Evolutionary conservation across 2,888 invertebrate genomes (phyloP), one percentile per base, ranked within the genome.

Genomic region (Diaprepes abbreviatus): DNA sequence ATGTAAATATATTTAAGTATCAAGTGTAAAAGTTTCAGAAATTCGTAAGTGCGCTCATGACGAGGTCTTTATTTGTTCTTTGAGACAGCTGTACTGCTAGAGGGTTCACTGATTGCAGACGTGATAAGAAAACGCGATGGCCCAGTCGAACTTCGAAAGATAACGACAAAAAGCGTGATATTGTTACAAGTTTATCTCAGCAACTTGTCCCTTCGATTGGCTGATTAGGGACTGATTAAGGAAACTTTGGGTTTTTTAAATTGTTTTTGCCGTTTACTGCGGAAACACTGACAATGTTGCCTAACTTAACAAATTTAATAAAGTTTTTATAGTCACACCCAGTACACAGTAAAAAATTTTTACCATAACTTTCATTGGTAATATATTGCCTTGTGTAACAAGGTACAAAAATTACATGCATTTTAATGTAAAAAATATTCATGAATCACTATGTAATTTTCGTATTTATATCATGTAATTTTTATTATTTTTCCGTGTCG

Each of bases 61-160:
- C 35, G 50, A 57, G 48, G 31, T 50, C 38, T 68, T 62, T 65
- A 63, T 68, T 63, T 63, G 62, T 63, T 68, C 58, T 57, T 24
- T 45, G 14, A 43, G 58, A 68, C 67, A 68, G 62, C 45, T 68
- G 67, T 57, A 62, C 31, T 40, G 38, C 62, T 45, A 12, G 57
- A 50, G 68, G 63, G 57, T 62, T 63, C 58, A 55, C 57, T 69
- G 69, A 69, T 69, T 69, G 64, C 64, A 52, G 54, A 69, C 69
- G 69, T 69, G 69, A 69, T 69, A 69, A 58, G 69, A 69, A 69
- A 69, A 24, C 64, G 64, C 59, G 64, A 69, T 65, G 59, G 54
- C 21, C 58, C 52, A 43, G 33, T 40, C 33, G 52, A 69, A 64
- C 52, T 64, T 65, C 59, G 5, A 69, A 64, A 64, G 63, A 68